A percentile compares a stretch with the other conserved stretches of the same genome.
These are phyloP conservation scores for Ciconia stormi DNA, from an alignment of 2,113 vertebrate species.

Conservation along the genomic window DNA sequence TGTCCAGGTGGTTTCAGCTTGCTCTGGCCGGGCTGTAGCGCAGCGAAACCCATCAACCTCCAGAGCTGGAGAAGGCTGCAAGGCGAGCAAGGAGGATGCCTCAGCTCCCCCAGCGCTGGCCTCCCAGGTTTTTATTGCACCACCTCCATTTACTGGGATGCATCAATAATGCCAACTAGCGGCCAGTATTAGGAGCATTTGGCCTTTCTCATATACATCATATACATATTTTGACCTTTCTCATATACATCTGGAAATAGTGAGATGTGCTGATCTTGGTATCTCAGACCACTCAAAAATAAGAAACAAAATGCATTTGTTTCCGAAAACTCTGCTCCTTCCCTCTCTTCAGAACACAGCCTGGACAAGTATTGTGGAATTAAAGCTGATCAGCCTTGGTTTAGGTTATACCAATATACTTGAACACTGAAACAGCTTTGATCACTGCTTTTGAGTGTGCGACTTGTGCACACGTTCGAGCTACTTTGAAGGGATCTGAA, in stretches of 20 bases:
- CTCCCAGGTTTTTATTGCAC: not conserved
- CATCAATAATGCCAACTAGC: conserved; percentile 53
- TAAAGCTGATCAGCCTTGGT: not conserved
- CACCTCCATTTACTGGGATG: not conserved
- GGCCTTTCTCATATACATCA: not conserved
- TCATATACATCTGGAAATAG: not conserved
- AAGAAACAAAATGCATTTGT: not conserved
- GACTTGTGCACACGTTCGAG: not conserved
- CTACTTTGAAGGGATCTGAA: not conserved
- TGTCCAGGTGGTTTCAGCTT: not conserved
- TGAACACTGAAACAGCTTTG: not conserved
- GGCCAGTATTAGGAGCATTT: not conserved
- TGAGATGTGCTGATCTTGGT: not conserved
- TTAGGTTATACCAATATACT: not conserved
- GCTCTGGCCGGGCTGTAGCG: not conserved
- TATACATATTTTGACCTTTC: no score
- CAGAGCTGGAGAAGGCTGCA: not conserved
- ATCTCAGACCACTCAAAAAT: not conserved
- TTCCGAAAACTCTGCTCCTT: not conserved
- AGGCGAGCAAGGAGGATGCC: not conserved
- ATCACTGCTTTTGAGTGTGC: not conserved
- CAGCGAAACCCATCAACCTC: not conserved
- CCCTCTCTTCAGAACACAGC: not conserved
- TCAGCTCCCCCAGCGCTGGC: not conserved
- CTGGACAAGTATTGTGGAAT: not conserved